Conservation (phyloP, 2,888 invertebrate species). For the Stegophylla sp. region DNA sequence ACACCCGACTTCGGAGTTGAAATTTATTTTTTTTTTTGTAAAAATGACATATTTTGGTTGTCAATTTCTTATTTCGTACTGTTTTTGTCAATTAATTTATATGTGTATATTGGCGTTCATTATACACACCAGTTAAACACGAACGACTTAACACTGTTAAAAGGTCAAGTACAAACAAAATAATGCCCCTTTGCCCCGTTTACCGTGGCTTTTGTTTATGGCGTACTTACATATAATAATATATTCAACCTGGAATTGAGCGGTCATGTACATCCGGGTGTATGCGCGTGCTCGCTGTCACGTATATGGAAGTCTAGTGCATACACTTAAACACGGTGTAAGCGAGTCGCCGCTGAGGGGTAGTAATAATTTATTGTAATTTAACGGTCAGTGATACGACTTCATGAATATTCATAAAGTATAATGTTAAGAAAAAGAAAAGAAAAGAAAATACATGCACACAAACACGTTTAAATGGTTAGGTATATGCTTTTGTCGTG, state of each 20-base stretch:
- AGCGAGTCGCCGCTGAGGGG: neutral
- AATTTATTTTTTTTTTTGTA: too few relatives aligned
- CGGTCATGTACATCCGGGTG: neutral
- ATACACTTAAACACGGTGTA: neutral
- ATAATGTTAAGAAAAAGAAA: constrained; percentile 6
- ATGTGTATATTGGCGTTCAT: too few relatives aligned
- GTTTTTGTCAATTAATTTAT: too few relatives aligned
- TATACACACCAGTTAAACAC: too few relatives aligned
- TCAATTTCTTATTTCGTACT: too few relatives aligned
- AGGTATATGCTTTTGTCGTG: neutral
- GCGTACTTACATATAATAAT: too few relatives aligned
- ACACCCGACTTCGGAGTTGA: too few relatives aligned
- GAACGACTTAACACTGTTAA: too few relatives aligned
- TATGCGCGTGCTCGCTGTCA: neutral
- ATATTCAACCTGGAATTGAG: neutral
- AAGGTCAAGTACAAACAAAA: too few relatives aligned
- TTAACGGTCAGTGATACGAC: constrained; percentile 1
- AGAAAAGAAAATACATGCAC: too few relatives aligned
- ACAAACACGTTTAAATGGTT: neutral
- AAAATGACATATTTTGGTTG: too few relatives aligned
- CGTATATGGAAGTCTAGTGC: neutral
- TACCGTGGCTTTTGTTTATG: neutral
- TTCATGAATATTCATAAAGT: constrained; percentile 32
- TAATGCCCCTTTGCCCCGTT: too few relatives aligned
- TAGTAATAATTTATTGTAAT: neutral